Base-by-base conservation (phyloP, 2,888 invertebrate genomes). In the Amblyjoppa fuscipennis region DNA sequence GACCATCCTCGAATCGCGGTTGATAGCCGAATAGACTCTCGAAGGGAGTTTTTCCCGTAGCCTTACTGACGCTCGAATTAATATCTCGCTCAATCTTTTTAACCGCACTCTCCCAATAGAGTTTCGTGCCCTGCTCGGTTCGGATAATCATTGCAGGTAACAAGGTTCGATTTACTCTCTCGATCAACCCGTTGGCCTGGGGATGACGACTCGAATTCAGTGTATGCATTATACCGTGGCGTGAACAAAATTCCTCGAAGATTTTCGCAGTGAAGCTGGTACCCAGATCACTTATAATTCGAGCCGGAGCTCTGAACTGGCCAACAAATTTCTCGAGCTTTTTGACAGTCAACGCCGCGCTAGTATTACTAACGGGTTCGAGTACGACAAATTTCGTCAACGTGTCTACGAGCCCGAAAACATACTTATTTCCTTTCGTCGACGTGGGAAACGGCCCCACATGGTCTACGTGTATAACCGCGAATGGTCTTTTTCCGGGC, bases 221-320 rank as follows among this genome's bases (percentile, higher is more conserved):
- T 1, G 81, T 82, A 56, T 87, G 87, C 31, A 68, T 68, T 9
- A 88, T 81, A 3, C 89, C 88, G 9, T 81, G 61, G 20, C 59
- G 56, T 5, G 34, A 69, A 16, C 82, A 82, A 53, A 87, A 83
- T 16, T 87, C 64, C n/a, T 77, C 49, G 45, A 87, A 87, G 0
- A 16, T 28, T 11, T 77, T 64, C 2, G 85, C 74, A 0, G 87
- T 89, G 53, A 88, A 88, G 51, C 85, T 69, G 9, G 82, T 89
- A 2, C 88, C 87, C 13, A 89, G 79, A 68, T 91, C 90, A 59
- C 80, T 85, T 7, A 91, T 85, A 16, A 90, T 86, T 75, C 66
- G 61, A 11, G 38, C 41, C 3, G 89, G 89, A 11, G 81, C 59
- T 9, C 88, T 88, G 69, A 53, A 87, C 9, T 16, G 59, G 2